A percentile compares a stretch with the other conserved stretches of the same genome.
Conservation (phyloP, 53 echinoderm and acorn worm genomes). For the Actinopyga echinites region DNA sequence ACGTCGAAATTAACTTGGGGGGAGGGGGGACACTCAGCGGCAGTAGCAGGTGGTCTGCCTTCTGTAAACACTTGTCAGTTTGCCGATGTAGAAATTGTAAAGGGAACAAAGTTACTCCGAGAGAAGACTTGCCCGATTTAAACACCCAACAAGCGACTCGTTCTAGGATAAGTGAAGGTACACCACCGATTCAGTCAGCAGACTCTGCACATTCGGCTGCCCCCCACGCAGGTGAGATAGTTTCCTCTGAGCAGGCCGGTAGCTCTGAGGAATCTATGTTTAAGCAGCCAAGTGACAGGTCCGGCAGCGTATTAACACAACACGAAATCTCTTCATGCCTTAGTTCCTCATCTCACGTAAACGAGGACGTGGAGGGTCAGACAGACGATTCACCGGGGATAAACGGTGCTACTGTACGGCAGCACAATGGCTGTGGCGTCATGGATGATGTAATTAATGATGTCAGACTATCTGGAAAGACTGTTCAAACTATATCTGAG, state of each 20-base stretch:
- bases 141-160: neutral
- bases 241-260: too few relatives aligned
- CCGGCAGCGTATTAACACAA: neutral
- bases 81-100: slow-evolving; percentile 14
- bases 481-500: too few relatives aligned
- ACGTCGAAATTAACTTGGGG: slow-evolving; percentile 3
- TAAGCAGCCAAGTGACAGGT: slow-evolving; percentile 9
- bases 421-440: too few relatives aligned
- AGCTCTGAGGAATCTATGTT: slow-evolving; percentile 3
- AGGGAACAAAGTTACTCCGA: neutral
- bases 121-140: neutral
- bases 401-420: too few relatives aligned
- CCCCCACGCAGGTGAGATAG: neutral
- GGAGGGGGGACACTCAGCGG: neutral
- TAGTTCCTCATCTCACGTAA: slow-evolving; percentile 1
- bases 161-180: neutral
- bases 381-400: too few relatives aligned
- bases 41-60: neutral
- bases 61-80: neutral
- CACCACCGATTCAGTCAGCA: neutral
- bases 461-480: too few relatives aligned
- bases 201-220: neutral
- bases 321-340: slow-evolving; percentile 1
- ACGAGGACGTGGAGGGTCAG: neutral
- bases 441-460: too few relatives aligned